Evolutionary conservation across 2,797 vertebrate species (phyloP).

Genomic region (Spea hammondii): DNA sequence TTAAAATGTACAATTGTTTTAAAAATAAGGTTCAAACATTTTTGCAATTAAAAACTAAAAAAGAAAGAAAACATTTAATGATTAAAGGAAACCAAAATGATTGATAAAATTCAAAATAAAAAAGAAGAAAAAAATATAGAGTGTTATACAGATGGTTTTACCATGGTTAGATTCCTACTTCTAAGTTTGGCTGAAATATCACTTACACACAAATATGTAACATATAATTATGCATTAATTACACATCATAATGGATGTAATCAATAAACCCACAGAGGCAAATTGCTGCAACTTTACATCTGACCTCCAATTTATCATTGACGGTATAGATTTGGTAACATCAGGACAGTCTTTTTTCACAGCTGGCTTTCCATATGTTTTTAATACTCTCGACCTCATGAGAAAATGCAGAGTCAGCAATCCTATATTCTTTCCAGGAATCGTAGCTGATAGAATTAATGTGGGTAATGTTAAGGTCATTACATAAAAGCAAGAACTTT

Average conservation of each 20-base stretch:
- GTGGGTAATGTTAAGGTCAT: conserved; percentile 28
- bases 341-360: conserved; percentile 7
- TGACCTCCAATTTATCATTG: conserved; percentile 37
- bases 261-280: conserved; percentile 9
- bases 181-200: not conserved
- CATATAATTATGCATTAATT: conserved; percentile 31
- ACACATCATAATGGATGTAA: conserved; percentile 6
- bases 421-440: conserved; percentile 48
- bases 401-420: conserved; percentile 31
- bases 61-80: too few species aligned
- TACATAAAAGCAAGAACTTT: conserved; percentile 13
- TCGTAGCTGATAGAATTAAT: conserved; percentile 7
- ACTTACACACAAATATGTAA: conserved; percentile 2
- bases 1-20: too few species aligned
- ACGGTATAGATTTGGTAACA: conserved; percentile 23
- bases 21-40: too few species aligned
- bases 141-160: not conserved
- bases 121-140: too few species aligned
- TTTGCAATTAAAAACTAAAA: too few species aligned
- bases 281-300: conserved; percentile 8
- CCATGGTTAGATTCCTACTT: not conserved
- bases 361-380: conserved; percentile 44
- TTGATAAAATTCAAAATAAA: too few species aligned
- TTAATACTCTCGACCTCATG: conserved; percentile 25
- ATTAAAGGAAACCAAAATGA: too few species aligned